Evolutionary conservation across 2,113 vertebrate species (phyloP).

Genomic region (Corapipo altera): DNA sequence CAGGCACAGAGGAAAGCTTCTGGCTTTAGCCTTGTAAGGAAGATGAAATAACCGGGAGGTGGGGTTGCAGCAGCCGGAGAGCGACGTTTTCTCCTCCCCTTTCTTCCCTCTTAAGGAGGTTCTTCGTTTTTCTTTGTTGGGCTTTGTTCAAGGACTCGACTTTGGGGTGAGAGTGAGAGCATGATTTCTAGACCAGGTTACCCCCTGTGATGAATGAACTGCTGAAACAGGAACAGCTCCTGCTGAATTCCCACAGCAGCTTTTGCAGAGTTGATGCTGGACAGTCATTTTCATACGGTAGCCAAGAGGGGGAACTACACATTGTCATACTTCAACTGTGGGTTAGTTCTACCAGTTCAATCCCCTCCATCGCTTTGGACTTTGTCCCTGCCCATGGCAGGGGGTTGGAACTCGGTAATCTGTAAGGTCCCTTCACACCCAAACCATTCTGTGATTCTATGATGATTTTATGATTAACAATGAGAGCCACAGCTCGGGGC

Average conservation of each 20-base stretch:
- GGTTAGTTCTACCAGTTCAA: neutral
- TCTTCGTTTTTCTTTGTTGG: neutral
- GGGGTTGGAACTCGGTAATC: neutral
- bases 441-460: neutral
- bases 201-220: accelerated
- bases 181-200: neutral
- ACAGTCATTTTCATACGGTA: accelerated
- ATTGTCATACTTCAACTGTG: accelerated
- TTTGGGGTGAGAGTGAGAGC: neutral
- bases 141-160: neutral
- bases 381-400: neutral
- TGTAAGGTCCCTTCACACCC: neutral
- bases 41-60: constrained; percentile 59
- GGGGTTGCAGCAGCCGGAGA: constrained; percentile 15
- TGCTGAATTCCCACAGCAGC: neutral
- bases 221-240: neutral
- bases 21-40: constrained; percentile 69
- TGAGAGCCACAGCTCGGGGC: neutral
- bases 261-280: neutral
- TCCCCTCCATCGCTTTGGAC: neutral
- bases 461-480: neutral
- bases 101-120: constrained; percentile 61
- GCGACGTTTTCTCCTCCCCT: constrained; percentile 37
- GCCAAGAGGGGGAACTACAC: accelerated
- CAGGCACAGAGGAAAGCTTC: neutral